A percentile compares a stretch with the other conserved stretches of the same genome.
Evolutionary conservation across 2,113 vertebrate genomes (phyloP).

Genomic region (Ibidorhyncha struthersii): DNA sequence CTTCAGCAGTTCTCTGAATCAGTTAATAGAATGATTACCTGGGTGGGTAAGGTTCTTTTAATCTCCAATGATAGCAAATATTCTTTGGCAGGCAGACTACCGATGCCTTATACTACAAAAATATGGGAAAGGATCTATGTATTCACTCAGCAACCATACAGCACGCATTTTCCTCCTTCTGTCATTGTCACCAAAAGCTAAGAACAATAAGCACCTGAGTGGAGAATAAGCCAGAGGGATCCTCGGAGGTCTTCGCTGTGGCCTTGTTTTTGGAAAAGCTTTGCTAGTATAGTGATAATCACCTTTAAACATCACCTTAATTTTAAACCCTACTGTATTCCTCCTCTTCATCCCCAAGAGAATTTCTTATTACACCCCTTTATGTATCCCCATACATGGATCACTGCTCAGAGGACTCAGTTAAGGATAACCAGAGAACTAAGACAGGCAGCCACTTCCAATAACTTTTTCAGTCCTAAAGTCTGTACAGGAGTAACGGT

Average conservation of each 20-base stretch:
- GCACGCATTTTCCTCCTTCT: background rate
- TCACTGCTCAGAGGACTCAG: background rate
- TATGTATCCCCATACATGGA: background rate
- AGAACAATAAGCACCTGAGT: background rate
- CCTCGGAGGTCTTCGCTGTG: background rate
- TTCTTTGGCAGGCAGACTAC: background rate
- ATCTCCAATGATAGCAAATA: background rate
- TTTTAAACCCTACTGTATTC: background rate
- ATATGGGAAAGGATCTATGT: background rate
- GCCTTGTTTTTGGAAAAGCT: background rate
- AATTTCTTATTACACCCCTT: background rate
- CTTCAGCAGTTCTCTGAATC: background rate
- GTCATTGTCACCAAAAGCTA: background rate
- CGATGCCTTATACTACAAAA: background rate
- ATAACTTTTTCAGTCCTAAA: background rate
- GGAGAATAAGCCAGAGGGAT: background rate
- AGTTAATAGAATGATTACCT: background rate
- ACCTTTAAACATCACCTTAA: background rate
- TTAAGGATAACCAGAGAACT: background rate
- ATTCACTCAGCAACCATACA: background rate
- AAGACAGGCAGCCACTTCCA: background rate
- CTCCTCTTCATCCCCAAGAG: background rate
- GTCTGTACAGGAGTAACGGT: background rate
- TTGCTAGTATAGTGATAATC: background rate
- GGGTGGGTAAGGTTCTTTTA: background rate